Percentiles rank a stretch among this genome's conserved stretches.
These are phyloP conservation scores for Coryphaenoides rupestris DNA, from an alignment of 2,113 vertebrate genomes.

Conservation along the genomic window DNA sequence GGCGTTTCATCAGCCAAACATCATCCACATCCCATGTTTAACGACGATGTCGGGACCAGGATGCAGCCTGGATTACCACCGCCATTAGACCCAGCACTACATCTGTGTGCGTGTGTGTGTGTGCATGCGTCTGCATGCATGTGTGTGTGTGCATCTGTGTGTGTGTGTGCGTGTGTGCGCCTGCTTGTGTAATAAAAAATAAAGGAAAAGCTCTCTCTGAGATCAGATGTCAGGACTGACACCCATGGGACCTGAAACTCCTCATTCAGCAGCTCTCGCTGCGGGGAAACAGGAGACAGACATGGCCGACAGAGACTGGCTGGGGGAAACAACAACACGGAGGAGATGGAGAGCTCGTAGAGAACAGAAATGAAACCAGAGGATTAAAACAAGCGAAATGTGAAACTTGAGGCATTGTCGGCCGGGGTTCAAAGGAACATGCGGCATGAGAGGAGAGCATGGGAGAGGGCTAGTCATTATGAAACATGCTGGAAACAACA, in stretches of 20 bases:
- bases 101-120: not conserved
- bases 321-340: not conserved
- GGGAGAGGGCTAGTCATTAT: not conserved
- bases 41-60: too few relatives aligned
- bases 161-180: constrained; percentile 10
- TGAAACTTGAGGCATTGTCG: not conserved
- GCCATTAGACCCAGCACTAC: too few relatives aligned
- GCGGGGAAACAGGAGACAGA: constrained; percentile 33
- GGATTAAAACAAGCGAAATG: not conserved
- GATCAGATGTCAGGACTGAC: constrained; percentile 53
- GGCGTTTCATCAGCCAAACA: too few relatives aligned
- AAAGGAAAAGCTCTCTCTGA: constrained; percentile 13
- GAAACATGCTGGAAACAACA: too few relatives aligned
- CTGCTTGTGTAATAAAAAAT: constrained; percentile 6
- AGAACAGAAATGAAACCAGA: not conserved
- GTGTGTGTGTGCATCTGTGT: constrained; percentile 11
- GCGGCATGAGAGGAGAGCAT: not conserved
- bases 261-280: constrained; percentile 58
- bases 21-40: too few relatives aligned
- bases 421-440: not conserved
- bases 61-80: too few relatives aligned
- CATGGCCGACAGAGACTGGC: not conserved
- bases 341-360: not conserved
- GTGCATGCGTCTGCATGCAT: constrained; percentile 3
- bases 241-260: constrained; percentile 49